Evolutionary conservation across 2,888 invertebrate genomes (phyloP).

Genomic region (Shargacucullia verbasci): DNA sequence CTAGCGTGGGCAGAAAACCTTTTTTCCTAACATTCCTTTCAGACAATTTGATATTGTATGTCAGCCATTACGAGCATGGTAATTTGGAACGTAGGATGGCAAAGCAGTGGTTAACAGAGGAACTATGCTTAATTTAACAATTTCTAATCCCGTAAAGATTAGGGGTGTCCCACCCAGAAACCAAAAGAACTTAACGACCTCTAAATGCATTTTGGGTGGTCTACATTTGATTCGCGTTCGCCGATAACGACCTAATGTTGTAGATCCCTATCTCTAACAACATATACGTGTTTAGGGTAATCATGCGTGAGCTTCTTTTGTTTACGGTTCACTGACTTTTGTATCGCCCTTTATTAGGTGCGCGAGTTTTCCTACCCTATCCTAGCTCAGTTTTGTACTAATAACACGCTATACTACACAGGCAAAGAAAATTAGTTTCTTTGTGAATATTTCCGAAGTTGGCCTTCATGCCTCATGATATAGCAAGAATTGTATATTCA

Average conservation of each 20-base stretch:
- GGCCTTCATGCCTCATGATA: too few species aligned
- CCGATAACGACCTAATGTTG: constrained; percentile 35
- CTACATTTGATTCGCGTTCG: constrained; percentile 24
- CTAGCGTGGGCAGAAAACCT: constrained; percentile 32
- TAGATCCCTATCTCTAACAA: constrained; percentile 29
- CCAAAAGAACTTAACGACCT: constrained; percentile 40
- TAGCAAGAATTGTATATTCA: too few species aligned
- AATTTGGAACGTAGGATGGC: constrained; percentile 4
- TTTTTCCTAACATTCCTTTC: constrained; percentile 33
- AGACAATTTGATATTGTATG: constrained; percentile 8
- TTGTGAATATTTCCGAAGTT: too few species aligned
- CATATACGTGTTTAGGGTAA: constrained; percentile 42
- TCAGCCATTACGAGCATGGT: constrained; percentile 27
- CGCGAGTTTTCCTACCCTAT: constrained; percentile 38
- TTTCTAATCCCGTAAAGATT: constrained; percentile 28
- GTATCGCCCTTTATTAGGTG: constrained; percentile 53
- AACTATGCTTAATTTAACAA: constrained; percentile 32
- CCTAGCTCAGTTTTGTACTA: constrained; percentile 22
- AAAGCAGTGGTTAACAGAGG: constrained; percentile 11
- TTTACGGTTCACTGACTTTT: constrained; percentile 56
- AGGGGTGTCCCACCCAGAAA: constrained; percentile 22
- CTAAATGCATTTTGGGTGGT: constrained; percentile 37
- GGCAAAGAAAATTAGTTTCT: background rate
- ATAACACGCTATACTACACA: constrained; percentile 12
- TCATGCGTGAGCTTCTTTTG: constrained; percentile 57